These are phyloP conservation scores for Pogonus chalceus DNA, from an alignment of 1,140 invertebrate species.

Conservation along the genomic window DNA sequence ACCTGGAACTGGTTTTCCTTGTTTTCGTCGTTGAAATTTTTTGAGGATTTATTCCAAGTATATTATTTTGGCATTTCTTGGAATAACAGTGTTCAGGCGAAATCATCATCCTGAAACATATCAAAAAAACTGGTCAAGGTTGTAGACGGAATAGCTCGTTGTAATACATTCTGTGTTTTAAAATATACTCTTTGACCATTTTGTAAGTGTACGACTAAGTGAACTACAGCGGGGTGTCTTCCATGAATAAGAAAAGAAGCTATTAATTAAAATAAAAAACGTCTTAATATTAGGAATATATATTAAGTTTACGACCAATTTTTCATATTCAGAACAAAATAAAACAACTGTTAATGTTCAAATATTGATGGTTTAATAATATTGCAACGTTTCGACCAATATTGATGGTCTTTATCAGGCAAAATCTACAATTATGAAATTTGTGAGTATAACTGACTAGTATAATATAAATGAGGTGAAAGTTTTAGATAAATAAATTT, in stretches of 20 bases:
- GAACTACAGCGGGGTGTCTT: conserved; percentile 32
- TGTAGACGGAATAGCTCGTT: conserved; percentile 16
- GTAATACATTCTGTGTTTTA: conserved; percentile 21
- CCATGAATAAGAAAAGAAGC: conserved; percentile 35
- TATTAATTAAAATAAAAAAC: too few relatives aligned
- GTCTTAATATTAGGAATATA: too few relatives aligned
- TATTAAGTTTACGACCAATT: too few relatives aligned
- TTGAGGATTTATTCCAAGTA: conserved; percentile 33
- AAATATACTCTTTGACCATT: conserved; percentile 34
- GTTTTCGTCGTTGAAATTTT: conserved; percentile 21
- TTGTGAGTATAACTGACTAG: too few relatives aligned
- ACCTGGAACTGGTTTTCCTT: conserved; percentile 19
- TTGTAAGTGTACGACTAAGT: conserved; percentile 28
- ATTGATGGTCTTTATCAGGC: too few relatives aligned
- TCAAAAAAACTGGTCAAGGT: conserved; percentile 34
- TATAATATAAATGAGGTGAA: too few relatives aligned
- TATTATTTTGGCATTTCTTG: conserved; percentile 35
- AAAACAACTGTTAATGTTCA: too few relatives aligned
- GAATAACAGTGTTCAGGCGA: conserved; percentile 35
- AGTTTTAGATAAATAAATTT: too few relatives aligned
- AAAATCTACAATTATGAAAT: too few relatives aligned
- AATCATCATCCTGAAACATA: conserved; percentile 31
- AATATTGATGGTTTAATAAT: too few relatives aligned
- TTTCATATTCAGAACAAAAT: too few relatives aligned
- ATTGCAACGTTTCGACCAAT: too few relatives aligned